Evolutionary conservation across 2,113 vertebrate genomes (phyloP), one percentile per base, ranked within the genome.

Genomic region (Antigone vipio): DNA sequence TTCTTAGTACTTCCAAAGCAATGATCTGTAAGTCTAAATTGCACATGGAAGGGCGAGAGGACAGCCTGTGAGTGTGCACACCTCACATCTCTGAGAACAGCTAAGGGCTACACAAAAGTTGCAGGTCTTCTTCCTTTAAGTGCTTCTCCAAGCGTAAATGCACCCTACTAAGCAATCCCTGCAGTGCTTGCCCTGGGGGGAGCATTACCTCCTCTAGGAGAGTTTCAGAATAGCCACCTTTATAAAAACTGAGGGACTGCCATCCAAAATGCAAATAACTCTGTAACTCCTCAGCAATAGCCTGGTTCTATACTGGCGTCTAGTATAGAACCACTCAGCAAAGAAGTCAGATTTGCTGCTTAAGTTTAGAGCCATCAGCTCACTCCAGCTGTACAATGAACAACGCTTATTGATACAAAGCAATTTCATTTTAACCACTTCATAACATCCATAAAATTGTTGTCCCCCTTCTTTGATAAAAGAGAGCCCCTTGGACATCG

Each of bases 41-140:
- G n/a, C 27, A 66, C 35, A 29, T 1, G 0, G 21, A 53, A 34
- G 7, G n/a, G 56, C 1, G 0, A 63, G 15, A 56, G 24, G 11
- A 50, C 7, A 60, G 47, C 40, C 79, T 79, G 7, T 44, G 17
- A 38, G 9, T 16, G 11, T 9, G 58, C 23, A 47, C 11, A 6
- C 15, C 42, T 80, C 60, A 42, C 11, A 79, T 34, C 45, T 64
- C 38, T 14, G 7, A 58, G 34, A 60, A 32, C 15, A 34, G 42
- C 35, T 47, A 63, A 52, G 50, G 47, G 19, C 16, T 32, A 64
- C 30, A 64, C 50, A 88, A 85, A 75, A 35, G 56, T 5, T 75
- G 38, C 15, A 71, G 42, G 4, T 47, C 16, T 19, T 74, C 49
- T 52, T 79, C 56, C 21, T 9, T 40, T 21, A 63, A 74, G 16